Conservation (phyloP, 2,797 vertebrate genomes). For the Octomys mimax region DNA sequence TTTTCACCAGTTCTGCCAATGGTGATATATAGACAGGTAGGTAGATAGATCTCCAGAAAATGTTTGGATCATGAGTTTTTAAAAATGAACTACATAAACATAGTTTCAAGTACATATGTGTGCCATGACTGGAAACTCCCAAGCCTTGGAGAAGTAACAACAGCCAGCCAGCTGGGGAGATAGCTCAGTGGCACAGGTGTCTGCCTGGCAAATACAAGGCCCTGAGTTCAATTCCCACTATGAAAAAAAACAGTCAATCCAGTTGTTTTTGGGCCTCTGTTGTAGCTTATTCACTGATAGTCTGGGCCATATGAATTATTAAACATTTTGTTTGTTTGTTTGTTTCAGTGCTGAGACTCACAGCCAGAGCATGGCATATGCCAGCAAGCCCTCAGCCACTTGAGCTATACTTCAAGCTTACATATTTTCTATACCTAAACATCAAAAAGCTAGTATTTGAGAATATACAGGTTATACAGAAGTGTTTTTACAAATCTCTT, state of each 20-base stretch:
- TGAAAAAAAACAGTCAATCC: neutral
- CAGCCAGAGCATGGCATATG: neutral
- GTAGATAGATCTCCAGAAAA: neutral
- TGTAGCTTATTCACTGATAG: neutral
- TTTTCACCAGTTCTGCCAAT: slow-evolving; percentile 50
- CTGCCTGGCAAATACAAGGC: too few species aligned
- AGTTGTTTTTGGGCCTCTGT: too few species aligned
- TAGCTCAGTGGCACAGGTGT: too few species aligned
- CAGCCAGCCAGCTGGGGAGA: neutral
- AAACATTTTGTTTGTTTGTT: too few species aligned
- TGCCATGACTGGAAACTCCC: neutral
- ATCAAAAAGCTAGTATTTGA: slow-evolving; percentile 32
- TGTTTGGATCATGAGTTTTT: slow-evolving; percentile 28
- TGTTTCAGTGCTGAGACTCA: neutral
- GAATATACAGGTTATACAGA: slow-evolving; percentile 22
- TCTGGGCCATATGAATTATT: neutral
- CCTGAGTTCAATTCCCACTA: too few species aligned
- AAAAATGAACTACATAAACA: neutral
- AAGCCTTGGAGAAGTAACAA: neutral
- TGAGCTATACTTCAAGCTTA: neutral
- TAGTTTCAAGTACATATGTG: neutral
- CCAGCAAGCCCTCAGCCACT: neutral
- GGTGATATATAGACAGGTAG: neutral
- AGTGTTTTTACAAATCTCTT: neutral
- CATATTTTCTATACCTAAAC: slow-evolving; percentile 6